phyloP scores from a whole-genome alignment of 2,888 invertebrate species.

The Brassicogethes aeneus region DNA sequence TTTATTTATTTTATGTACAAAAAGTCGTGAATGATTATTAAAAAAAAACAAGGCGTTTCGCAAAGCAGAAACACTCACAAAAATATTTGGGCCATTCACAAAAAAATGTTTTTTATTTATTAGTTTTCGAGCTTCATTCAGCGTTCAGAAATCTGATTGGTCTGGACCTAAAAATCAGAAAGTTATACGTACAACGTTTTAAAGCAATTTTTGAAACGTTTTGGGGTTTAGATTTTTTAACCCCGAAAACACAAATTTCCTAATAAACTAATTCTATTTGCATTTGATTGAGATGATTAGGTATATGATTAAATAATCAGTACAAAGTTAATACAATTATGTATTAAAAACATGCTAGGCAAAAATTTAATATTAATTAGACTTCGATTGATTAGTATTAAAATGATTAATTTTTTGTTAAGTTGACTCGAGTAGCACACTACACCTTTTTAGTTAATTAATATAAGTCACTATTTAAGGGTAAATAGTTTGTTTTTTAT shows the following conservation, averaged over 20 bases:
- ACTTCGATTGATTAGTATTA: constrained; percentile 13
- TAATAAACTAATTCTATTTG: constrained; percentile 22
- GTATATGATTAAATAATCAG: constrained; percentile 5
- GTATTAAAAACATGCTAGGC: constrained; percentile 10
- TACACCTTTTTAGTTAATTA: constrained; percentile 40
- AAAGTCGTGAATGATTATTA: background rate
- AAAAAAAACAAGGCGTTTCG: background rate
- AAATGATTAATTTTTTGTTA: constrained; percentile 16
- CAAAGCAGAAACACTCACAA: background rate
- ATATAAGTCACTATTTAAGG: constrained; percentile 6
- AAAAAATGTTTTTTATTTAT: background rate
- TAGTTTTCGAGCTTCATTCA: background rate
- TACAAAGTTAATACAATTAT: constrained; percentile 9
- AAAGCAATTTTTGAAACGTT: background rate
- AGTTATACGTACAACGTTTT: constrained; percentile 2
- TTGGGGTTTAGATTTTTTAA: background rate
- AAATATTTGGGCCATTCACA: background rate
- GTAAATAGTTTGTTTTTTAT: background rate
- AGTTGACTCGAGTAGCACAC: constrained; percentile 40
- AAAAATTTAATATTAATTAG: constrained; percentile 8
- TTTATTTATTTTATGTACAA: background rate
- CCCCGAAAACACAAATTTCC: constrained; percentile 2
- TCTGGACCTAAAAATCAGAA: constrained; percentile 47
- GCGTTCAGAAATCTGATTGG: constrained; percentile 48
- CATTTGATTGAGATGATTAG: constrained; percentile 21